phyloP scores from a whole-genome alignment of 2,113 vertebrate species.

The Melanostigma gelatinosum region DNA sequence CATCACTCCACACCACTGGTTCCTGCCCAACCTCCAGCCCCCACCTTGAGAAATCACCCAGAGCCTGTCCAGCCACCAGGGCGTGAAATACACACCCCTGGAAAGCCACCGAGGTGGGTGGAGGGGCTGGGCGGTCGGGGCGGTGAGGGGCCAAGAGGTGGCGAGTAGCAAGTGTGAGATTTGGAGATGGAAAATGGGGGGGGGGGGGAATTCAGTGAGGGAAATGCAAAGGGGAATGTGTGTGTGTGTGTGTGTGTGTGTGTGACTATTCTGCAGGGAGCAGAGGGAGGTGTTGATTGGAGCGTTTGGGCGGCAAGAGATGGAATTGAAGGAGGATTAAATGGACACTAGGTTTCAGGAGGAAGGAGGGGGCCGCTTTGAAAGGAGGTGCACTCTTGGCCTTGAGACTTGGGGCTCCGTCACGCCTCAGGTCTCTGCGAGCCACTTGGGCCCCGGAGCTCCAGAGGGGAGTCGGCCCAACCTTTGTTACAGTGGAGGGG shows the following conservation, averaged over 20 bases:
- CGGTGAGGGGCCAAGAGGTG: slow-evolving; percentile 53
- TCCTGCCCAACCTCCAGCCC: slow-evolving; percentile 67
- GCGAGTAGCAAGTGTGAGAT: slow-evolving; percentile 57
- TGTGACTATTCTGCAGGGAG: slow-evolving; percentile 39
- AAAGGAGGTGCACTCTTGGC: slow-evolving; percentile 74
- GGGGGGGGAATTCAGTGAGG: slow-evolving; percentile 41
- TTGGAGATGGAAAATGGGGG: slow-evolving; percentile 56
- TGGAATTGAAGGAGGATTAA: slow-evolving; percentile 78
- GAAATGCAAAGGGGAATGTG: slow-evolving; percentile 53
- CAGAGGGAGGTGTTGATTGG: slow-evolving; percentile 63
- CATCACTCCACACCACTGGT: slow-evolving; percentile 76
- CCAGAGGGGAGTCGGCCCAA: slow-evolving; percentile 66
- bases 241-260: slow-evolving; percentile 20
- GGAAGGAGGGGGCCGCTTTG: slow-evolving; percentile 46
- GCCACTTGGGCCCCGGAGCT: slow-evolving; percentile 69
- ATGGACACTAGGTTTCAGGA: slow-evolving; percentile 69
- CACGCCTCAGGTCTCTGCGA: slow-evolving; percentile 71
- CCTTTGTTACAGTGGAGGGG: slow-evolving; percentile 72
- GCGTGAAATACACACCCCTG: slow-evolving; percentile 77
- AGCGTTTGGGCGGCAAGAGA: slow-evolving; percentile 66
- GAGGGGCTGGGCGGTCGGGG: slow-evolving; percentile 35
- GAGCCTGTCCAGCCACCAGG: slow-evolving; percentile 73
- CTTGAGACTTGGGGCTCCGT: slow-evolving; percentile 72
- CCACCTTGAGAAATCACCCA: slow-evolving; percentile 80
- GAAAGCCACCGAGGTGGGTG: slow-evolving; percentile 62